phyloP scores from a whole-genome alignment of 2,797 vertebrate genomes.

The Sylvilagus floridanus region DNA sequence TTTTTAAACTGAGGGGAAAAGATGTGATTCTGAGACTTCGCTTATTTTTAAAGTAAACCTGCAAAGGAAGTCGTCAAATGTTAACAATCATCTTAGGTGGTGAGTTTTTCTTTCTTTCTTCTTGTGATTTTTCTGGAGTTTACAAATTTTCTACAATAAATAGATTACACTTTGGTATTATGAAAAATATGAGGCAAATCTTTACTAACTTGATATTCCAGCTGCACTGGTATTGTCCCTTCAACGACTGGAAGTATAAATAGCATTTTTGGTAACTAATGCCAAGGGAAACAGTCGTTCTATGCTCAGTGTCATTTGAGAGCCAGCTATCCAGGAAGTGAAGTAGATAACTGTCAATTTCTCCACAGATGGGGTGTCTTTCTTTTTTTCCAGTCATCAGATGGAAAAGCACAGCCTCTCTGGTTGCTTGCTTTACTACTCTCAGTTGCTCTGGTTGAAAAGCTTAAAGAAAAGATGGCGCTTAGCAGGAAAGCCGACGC shows the following conservation, averaged over 20 bases:
- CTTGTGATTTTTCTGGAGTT: conserved; percentile 43
- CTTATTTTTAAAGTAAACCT: conserved; percentile 54
- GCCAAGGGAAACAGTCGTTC: conserved; percentile 57
- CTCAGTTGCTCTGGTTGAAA: conserved; percentile 56
- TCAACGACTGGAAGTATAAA: conserved; percentile 61
- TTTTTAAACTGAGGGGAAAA: conserved; percentile 3
- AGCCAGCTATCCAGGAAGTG: conserved; percentile 76
- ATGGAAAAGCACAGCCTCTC: conserved; percentile 62
- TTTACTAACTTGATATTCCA: conserved; percentile 57
- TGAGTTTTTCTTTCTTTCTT: not conserved
- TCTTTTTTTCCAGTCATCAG: conserved; percentile 61
- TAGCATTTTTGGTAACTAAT: conserved; percentile 61
- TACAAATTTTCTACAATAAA: conserved; percentile 43
- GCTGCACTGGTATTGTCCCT: not conserved
- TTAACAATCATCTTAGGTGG: conserved; percentile 15
- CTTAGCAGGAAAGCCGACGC: conserved; percentile 48
- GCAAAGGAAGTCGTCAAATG: conserved; percentile 27
- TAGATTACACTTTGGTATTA: not conserved
- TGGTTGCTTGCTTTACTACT: conserved; percentile 36
- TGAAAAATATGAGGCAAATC: conserved; percentile 29
- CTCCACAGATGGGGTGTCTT: conserved; percentile 71
- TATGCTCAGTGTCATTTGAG: conserved; percentile 68
- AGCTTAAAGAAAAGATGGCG: conserved; percentile 40
- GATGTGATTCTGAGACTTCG: conserved; percentile 24
- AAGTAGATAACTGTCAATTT: conserved; percentile 74